Conservation (phyloP, 2,888 invertebrate genomes). For the Tineola bisselliella region DNA sequence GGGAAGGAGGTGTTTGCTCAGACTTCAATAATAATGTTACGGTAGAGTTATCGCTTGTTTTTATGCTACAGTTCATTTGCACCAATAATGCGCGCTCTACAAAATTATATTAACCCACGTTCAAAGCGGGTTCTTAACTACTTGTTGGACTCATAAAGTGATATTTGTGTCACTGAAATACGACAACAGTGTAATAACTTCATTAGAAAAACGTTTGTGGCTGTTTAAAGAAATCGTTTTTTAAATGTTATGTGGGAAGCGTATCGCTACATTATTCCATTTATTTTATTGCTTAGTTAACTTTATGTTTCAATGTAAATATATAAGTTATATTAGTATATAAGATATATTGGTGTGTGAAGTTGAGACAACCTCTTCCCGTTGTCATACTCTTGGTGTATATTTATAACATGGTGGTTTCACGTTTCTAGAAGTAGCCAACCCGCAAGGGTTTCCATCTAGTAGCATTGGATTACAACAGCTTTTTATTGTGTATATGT, state of each 20-base stretch:
- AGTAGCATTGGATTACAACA: not conserved
- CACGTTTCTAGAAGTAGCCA: not conserved
- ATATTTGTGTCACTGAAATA: not conserved
- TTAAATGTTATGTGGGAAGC: not conserved
- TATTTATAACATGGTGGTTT: not conserved
- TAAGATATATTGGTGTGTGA: not conserved
- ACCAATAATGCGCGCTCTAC: not conserved
- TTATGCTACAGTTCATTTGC: too few relatives aligned
- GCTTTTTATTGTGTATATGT: not conserved
- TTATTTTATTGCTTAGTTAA: too few relatives aligned
- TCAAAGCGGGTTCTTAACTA: not conserved
- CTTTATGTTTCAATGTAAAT: not conserved
- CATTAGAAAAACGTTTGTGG: not conserved
- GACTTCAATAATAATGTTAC: too few relatives aligned
- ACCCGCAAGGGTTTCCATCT: conserved; percentile 13
- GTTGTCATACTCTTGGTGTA: not conserved
- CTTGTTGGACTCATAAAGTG: not conserved
- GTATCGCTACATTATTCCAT: not conserved
- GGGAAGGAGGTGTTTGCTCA: too few relatives aligned
- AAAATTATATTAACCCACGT: not conserved
- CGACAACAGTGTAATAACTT: not conserved
- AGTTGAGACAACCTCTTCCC: not conserved
- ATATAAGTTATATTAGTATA: not conserved
- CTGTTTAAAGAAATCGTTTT: conserved; percentile 2
- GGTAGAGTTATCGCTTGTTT: too few relatives aligned